These are phyloP conservation scores for Chrysoperla carnea DNA, from an alignment of 1,140 invertebrate species.

Conservation along the genomic window DNA sequence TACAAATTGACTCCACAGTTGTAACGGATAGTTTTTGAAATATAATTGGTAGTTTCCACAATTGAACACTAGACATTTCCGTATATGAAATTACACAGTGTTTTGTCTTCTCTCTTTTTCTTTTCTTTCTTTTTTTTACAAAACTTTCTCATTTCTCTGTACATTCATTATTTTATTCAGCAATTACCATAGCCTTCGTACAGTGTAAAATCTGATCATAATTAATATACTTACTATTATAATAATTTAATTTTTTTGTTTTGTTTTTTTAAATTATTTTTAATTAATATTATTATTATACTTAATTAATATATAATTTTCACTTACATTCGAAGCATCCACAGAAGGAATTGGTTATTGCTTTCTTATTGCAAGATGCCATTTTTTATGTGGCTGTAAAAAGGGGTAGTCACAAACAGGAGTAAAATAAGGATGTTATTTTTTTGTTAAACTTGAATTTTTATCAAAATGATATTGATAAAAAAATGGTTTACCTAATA, in stretches of 20 bases:
- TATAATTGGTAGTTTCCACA: too few relatives aligned
- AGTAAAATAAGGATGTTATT: too few relatives aligned
- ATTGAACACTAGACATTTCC: too few relatives aligned
- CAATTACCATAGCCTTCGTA: conserved; percentile 16
- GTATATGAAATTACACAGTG: too few relatives aligned
- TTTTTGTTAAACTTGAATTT: too few relatives aligned
- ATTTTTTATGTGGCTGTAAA: conserved; percentile 8
- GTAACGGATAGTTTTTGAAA: too few relatives aligned
- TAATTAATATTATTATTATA: conserved; percentile 18
- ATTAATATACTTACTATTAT: conserved; percentile 25
- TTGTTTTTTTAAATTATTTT: conserved; percentile 6
- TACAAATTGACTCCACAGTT: too few relatives aligned
- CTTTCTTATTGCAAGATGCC: conserved; percentile 31
- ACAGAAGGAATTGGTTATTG: conserved; percentile 31
- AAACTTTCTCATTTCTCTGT: conserved; percentile 19
- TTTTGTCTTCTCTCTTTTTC: too few relatives aligned
- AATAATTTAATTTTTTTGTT: conserved; percentile 11
- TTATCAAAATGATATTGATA: too few relatives aligned
- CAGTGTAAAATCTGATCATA: conserved; percentile 24
- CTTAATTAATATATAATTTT: conserved; percentile 21
- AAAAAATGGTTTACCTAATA: too few relatives aligned
- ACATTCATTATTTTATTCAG: conserved; percentile 21
- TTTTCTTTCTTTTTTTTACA: too few relatives aligned
- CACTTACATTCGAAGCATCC: conserved; percentile 20
- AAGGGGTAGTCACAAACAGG: background rate